Conservation (phyloP, 2,113 vertebrate species). For the Sinocyclocheilus anshuiensis region DNA sequence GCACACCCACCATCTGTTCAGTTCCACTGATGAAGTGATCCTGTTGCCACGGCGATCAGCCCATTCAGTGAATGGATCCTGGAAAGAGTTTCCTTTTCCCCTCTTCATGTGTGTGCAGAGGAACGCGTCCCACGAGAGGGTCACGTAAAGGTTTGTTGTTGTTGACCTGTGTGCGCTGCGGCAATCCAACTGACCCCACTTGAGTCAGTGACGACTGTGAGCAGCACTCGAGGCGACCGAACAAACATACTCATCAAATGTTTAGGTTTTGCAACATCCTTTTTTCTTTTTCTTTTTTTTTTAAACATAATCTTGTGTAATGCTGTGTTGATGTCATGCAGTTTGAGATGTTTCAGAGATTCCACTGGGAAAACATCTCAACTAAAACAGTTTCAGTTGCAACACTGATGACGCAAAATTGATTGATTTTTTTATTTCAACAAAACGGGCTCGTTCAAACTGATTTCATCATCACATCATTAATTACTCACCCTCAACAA, state of each 20-base stretch:
- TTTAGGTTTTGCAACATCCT: neutral
- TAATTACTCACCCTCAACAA: too few relatives aligned
- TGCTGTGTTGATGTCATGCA: too few relatives aligned
- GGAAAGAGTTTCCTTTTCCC: constrained; percentile 79
- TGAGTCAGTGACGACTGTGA: neutral
- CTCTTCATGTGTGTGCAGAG: constrained; percentile 59
- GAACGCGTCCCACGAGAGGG: constrained; percentile 48
- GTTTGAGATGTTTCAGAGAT: too few relatives aligned
- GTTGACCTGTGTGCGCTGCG: constrained; percentile 13
- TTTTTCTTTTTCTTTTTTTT: too few relatives aligned
- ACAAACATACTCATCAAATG: neutral
- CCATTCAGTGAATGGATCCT: constrained; percentile 86
- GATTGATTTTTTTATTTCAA: too few relatives aligned
- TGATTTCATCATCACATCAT: too few relatives aligned
- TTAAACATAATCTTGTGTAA: neutral
- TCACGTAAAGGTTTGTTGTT: constrained; percentile 29
- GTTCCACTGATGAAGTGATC: constrained; percentile 93
- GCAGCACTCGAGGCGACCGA: neutral
- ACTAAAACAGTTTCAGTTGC: too few relatives aligned
- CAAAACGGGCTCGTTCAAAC: too few relatives aligned
- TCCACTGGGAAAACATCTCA: too few relatives aligned
- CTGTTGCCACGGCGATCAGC: constrained; percentile 87
- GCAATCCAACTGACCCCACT: constrained; percentile 23
- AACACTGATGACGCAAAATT: too few relatives aligned
- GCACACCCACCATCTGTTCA: constrained; percentile 99